Evolutionary conservation across 2,888 invertebrate genomes (phyloP).

Genomic region (Nysson spinosus): DNA sequence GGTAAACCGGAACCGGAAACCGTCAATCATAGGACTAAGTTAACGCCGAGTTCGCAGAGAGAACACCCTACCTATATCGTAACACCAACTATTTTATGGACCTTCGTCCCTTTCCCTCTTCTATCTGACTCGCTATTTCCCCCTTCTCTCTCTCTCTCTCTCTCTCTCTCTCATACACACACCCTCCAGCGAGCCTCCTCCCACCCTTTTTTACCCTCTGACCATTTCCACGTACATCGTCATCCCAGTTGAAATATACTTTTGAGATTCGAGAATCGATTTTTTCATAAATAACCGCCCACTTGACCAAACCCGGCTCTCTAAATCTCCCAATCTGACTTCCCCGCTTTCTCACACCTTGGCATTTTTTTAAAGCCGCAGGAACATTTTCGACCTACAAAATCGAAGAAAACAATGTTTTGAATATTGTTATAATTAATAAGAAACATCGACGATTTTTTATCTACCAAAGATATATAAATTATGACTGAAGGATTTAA

Average conservation of each 20-base stretch:
- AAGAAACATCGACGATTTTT: too few relatives aligned
- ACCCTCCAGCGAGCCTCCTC: slow-evolving; percentile 2
- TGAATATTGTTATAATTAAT: too few relatives aligned
- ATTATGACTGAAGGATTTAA: too few relatives aligned
- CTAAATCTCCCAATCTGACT: slow-evolving; percentile 55
- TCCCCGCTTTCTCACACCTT: slow-evolving; percentile 1
- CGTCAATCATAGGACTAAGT: slow-evolving; percentile 71
- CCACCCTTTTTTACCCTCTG: not conserved
- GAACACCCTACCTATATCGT: slow-evolving; percentile 45
- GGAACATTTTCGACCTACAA: too few relatives aligned
- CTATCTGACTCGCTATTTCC: not conserved
- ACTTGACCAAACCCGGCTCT: slow-evolving; percentile 47
- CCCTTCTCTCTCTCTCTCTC: slow-evolving; percentile 1
- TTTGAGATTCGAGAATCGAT: slow-evolving; percentile 61
- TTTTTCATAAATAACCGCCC: slow-evolving; percentile 69
- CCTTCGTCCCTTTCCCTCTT: slow-evolving; percentile 18
- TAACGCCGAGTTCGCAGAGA: slow-evolving; percentile 54
- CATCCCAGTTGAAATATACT: slow-evolving; percentile 61
- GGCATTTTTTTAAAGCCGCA: too few relatives aligned
- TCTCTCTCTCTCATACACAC: slow-evolving; percentile 1
- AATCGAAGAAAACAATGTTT: too few relatives aligned
- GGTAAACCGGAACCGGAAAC: slow-evolving; percentile 69
- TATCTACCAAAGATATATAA: too few relatives aligned
- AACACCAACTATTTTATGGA: slow-evolving; percentile 60
- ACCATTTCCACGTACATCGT: slow-evolving; percentile 12